Evolutionary conservation across 2,888 invertebrate species (phyloP).

Genomic region (Metopia argyrocephala): DNA sequence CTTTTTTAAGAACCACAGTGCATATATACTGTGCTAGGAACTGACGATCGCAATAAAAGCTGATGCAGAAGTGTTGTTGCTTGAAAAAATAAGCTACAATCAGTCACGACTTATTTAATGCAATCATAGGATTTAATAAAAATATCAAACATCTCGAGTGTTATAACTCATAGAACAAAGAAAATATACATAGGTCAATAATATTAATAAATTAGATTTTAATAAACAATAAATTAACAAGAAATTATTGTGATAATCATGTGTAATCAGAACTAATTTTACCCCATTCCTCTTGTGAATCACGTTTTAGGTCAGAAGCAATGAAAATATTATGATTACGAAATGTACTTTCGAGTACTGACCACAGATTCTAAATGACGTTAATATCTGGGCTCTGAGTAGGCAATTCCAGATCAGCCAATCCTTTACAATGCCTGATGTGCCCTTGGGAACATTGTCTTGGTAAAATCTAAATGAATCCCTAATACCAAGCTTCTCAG

Average conservation of each 20-base stretch:
- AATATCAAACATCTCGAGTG: not conserved
- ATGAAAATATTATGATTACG: conserved; percentile 27
- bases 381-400: conserved; percentile 41
- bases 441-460: conserved; percentile 38
- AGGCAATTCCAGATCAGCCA: conserved; percentile 45
- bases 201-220: no score
- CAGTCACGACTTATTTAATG: not conserved
- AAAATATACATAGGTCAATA: no score
- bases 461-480: conserved; percentile 29
- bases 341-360: conserved; percentile 8
- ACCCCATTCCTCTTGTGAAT: conserved; percentile 20
- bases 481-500: not conserved
- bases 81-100: no score
- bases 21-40: no score
- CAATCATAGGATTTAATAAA: not conserved
- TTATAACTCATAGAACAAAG: no score
- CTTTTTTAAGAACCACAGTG: no score
- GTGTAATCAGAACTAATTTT: conserved; percentile 6
- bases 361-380: conserved; percentile 48
- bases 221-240: not conserved
- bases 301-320: conserved; percentile 11
- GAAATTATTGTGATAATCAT: not conserved
- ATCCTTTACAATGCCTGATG: conserved; percentile 12
- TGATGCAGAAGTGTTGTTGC: no score
- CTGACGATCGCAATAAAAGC: no score